Base-by-base conservation (phyloP, 2,113 vertebrate genomes). In the Takifugu bimaculatus region DNA sequence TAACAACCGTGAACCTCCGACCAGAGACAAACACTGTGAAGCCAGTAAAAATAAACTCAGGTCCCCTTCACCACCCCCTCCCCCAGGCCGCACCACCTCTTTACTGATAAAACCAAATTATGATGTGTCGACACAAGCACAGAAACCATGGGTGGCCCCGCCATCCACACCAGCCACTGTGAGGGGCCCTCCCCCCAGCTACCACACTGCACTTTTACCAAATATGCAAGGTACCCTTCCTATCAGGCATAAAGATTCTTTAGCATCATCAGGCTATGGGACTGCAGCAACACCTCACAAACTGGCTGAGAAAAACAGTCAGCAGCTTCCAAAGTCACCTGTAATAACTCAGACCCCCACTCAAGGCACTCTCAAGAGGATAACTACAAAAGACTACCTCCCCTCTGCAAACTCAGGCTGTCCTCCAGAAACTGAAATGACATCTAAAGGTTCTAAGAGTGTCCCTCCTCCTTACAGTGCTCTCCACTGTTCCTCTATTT, bases 51-150 rank as follows among this genome's bases (percentile, higher is more conserved):
- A 75, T 27, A 79, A 90, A 72, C 60, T 87, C 66, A 90, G 65
- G 69, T 91, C 93, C 13, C 91, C 92, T 1, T 91, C 92, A 86
- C 64, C 87, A 14, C 94, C 94, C 1, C 69, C 86, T 49, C 90
- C 93, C 78, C 94, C 95, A 0, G 93, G 91, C 58, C 92, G 94
- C 56, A 92, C 92, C 66, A 86, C 91, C 48, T 96, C 95, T 26
- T 80, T 96, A 4, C 90, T 95, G 58, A 78, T 93, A 65, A 89
- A 88, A 80, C 90, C 93, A 84, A 90, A 20, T 20, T 20, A 20
- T 20, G 20, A 20, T 20, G 20, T 20, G 20, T 20, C 20, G 20
- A 20, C 20, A 20, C 20, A 20, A 20, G 20, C 20, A 20, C 20
- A 20, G 20, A 20, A 20, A 88, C 85, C 84, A 0, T 88, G 83